A percentile compares a stretch with the other conserved stretches of the same genome.
Evolutionary conservation across 2,797 vertebrate genomes (phyloP).

Genomic region (Eulemur albifrons): DNA sequence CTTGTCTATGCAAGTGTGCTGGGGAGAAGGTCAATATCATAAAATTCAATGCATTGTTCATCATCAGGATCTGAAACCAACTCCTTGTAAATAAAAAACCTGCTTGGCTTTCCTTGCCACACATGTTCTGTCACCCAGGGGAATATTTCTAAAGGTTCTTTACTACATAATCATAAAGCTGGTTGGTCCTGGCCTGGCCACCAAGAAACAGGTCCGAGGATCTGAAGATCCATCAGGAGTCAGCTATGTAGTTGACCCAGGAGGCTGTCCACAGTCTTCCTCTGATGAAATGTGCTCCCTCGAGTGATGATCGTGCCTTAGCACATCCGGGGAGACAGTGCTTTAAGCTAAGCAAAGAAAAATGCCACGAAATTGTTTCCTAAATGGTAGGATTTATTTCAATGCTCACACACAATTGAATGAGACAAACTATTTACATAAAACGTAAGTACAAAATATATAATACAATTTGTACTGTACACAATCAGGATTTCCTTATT

Average conservation of each 20-base stretch:
- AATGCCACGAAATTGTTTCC: neutral
- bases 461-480: slow-evolving; percentile 77
- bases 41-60: fast-evolving
- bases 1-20: neutral
- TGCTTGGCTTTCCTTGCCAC: neutral
- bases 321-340: fast-evolving
- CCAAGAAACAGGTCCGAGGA: neutral
- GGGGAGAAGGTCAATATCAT: neutral
- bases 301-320: fast-evolving
- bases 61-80: neutral
- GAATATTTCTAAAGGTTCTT: neutral
- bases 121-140: fast-evolving
- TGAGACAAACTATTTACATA: slow-evolving; percentile 75
- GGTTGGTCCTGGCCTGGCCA: too few species aligned
- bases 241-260: fast-evolving
- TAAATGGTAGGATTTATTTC: slow-evolving; percentile 71
- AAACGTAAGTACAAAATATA: slow-evolving; percentile 79
- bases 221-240: neutral
- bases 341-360: neutral
- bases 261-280: fast-evolving
- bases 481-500: slow-evolving; percentile 28
- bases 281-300: neutral
- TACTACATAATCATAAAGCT: neutral
- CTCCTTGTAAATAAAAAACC: neutral
- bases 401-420: slow-evolving; percentile 65